Percentiles rank a stretch among this genome's conserved stretches.
phyloP scores from a whole-genome alignment of 2,888 invertebrate species.

The Eudasyphora cyanicolor region DNA sequence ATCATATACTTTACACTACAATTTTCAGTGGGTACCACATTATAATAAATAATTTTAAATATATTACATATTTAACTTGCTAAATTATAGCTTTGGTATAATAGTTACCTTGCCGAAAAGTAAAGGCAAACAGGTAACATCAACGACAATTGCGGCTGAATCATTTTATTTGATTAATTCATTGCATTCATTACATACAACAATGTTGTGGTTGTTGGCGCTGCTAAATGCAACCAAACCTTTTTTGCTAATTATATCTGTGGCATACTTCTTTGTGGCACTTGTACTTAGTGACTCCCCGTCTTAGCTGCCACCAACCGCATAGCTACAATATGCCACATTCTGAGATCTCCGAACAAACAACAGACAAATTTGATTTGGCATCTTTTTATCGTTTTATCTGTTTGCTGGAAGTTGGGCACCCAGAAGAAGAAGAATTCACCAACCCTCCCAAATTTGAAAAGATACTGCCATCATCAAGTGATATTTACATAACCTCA shows the following conservation, averaged over 20 bases:
- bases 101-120: not conserved
- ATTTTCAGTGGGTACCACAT: not conserved
- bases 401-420: not conserved
- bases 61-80: too few species aligned
- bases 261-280: not conserved
- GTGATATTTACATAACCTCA: constrained; percentile 64
- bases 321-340: not conserved
- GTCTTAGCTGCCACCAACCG: not conserved
- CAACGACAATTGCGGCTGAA: not conserved
- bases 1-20: not conserved
- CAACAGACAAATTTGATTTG: not conserved
- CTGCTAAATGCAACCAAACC: constrained; percentile 60
- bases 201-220: constrained; percentile 45
- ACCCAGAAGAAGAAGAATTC: not conserved
- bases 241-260: constrained; percentile 63
- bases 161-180: not conserved
- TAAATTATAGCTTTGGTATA: not conserved
- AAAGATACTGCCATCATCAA: constrained; percentile 19
- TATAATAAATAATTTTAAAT: too few species aligned
- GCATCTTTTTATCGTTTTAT: not conserved
- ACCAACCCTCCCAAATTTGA: not conserved
- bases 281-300: not conserved
- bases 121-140: not conserved
- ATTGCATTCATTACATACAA: not conserved
- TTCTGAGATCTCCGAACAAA: not conserved